phyloP scores from a whole-genome alignment of 2,113 vertebrate genomes.

The Emydura subglobosa region DNA sequence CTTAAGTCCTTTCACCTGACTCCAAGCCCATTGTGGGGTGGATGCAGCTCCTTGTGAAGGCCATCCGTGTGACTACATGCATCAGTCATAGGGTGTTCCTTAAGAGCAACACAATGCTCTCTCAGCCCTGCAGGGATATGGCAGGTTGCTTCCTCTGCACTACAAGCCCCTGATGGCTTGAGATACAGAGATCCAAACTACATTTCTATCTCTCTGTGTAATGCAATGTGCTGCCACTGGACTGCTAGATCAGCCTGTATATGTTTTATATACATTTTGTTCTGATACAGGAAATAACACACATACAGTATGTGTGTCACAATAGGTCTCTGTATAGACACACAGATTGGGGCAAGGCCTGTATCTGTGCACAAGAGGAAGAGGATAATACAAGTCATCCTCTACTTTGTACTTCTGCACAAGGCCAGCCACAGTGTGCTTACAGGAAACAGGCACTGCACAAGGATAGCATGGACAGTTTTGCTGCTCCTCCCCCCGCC shows the following conservation, averaged over 20 bases:
- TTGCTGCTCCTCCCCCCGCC: neutral
- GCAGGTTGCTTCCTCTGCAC: neutral
- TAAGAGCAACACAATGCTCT: neutral
- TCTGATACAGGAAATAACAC: slow-evolving; percentile 15
- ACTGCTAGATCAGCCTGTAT: rapidly evolving
- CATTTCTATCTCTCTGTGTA: neutral
- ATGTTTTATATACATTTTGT: neutral
- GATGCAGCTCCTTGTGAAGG: neutral
- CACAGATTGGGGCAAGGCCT: neutral
- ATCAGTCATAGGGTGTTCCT: neutral
- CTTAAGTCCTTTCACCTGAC: neutral
- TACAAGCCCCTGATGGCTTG: slow-evolving; percentile 9
- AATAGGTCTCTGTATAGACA: neutral
- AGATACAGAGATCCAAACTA: neutral
- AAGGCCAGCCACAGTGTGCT: neutral
- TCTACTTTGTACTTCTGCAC: slow-evolving; percentile 10
- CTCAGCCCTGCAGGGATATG: neutral
- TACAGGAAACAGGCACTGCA: neutral
- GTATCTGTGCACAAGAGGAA: neutral
- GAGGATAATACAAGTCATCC: neutral
- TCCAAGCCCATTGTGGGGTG: neutral
- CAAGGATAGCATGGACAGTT: neutral
- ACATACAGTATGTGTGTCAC: neutral
- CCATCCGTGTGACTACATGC: neutral
- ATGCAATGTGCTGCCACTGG: neutral